These are phyloP conservation scores for Botia kubotai DNA, from an alignment of 2,797 vertebrate species.

Conservation along the genomic window DNA sequence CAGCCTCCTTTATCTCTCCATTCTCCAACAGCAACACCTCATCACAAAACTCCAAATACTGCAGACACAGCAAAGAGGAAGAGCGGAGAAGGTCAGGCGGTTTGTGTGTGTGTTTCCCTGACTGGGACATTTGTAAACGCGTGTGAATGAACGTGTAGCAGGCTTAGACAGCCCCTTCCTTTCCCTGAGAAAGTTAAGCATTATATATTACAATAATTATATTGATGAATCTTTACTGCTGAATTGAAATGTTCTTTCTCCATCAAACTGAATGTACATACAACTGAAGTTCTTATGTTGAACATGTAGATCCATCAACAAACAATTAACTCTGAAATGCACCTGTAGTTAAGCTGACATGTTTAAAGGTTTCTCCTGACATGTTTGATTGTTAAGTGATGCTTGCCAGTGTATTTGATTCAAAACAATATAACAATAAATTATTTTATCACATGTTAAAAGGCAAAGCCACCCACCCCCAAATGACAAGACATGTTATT, in stretches of 20 bases:
- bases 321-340: neutral
- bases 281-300: neutral
- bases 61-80: slow-evolving; percentile 8
- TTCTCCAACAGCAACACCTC: slow-evolving; percentile 82
- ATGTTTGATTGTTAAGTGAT: neutral
- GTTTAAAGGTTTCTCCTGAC: too few species aligned
- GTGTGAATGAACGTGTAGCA: neutral
- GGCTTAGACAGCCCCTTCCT: neutral
- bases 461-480: too few species aligned
- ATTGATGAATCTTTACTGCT: neutral
- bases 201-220: neutral
- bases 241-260: neutral
- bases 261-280: neutral
- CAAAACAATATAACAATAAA: neutral
- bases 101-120: slow-evolving; percentile 1
- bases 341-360: neutral
- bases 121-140: neutral
- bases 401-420: neutral
- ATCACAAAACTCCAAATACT: slow-evolving; percentile 89
- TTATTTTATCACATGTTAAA: neutral
- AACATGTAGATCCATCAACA: neutral
- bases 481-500: neutral
- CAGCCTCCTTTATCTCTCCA: slow-evolving; percentile 79
- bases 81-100: neutral
- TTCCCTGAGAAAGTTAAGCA: neutral